Conservation (phyloP, 2,113 vertebrate genomes). For the Acanthisitta chloris region DNA sequence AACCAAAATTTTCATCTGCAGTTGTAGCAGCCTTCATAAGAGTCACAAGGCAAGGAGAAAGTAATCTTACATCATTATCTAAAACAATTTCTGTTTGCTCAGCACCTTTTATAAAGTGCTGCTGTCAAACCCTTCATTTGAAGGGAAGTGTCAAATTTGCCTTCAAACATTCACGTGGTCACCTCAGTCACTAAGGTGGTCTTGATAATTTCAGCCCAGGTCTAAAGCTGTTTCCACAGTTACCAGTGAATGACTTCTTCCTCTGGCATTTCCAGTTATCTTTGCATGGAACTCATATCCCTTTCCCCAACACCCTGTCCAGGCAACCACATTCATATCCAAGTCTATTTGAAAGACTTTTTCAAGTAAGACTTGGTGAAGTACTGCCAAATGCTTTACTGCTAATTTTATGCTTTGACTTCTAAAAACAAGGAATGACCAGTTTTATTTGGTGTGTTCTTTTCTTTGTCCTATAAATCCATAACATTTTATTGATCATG, state of each 20-base stretch:
- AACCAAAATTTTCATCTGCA: background rate
- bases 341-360: background rate
- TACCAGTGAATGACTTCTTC: background rate
- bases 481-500: background rate
- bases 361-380: background rate
- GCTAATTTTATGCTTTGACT: conserved; percentile 15
- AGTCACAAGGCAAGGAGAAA: background rate
- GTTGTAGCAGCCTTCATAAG: background rate
- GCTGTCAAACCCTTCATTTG: background rate
- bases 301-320: background rate
- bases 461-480: background rate
- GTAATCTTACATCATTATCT: background rate
- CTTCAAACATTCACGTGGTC: background rate
- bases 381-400: background rate
- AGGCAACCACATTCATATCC: background rate
- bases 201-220: background rate
- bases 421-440: background rate
- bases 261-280: background rate
- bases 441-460: background rate
- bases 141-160: background rate
- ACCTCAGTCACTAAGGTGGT: background rate
- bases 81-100: background rate
- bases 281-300: background rate
- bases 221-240: background rate
- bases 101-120: background rate